Conservation (phyloP, 30 jellyfish, hydroid and myxozoan genomes). For the Sanderia malayensis region DNA sequence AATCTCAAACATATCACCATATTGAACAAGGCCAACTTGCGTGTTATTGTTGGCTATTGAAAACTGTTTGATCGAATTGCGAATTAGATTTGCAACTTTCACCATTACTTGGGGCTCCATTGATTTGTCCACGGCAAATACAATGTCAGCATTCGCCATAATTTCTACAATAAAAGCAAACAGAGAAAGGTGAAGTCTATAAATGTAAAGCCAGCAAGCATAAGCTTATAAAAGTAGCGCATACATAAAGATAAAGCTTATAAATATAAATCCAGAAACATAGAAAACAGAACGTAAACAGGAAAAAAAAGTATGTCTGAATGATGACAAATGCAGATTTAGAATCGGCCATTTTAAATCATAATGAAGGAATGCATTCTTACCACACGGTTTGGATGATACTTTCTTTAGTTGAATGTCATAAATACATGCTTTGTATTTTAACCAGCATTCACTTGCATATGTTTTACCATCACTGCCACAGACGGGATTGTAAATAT, state of each 20-base stretch:
- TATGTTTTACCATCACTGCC: slow-evolving; percentile 80
- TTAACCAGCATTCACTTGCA: slow-evolving; percentile 82
- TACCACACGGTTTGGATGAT: slow-evolving; percentile 71
- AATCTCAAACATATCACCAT: slow-evolving; percentile 3
- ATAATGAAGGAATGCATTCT: slow-evolving; percentile 3
- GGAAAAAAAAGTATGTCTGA: too few species aligned
- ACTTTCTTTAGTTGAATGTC: slow-evolving; percentile 22
- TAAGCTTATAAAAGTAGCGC: too few species aligned
- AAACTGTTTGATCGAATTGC: slow-evolving; percentile 28
- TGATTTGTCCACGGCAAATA: slow-evolving; percentile 59
- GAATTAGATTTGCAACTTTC: slow-evolving; percentile 14
- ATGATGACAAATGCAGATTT: too few species aligned
- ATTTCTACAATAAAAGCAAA: too few species aligned
- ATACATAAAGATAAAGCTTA: too few species aligned
- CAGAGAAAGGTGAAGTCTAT: too few species aligned
- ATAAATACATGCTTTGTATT: slow-evolving; percentile 42
- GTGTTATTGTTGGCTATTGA: slow-evolving; percentile 16
- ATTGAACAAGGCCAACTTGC: slow-evolving; percentile 43
- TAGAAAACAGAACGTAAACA: too few species aligned
- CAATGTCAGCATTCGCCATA: slow-evolving; percentile 41
- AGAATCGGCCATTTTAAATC: background rate
- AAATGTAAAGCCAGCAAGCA: too few species aligned
- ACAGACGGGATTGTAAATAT: slow-evolving; percentile 63
- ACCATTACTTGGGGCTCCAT: slow-evolving; percentile 28
- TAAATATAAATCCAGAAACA: too few species aligned